Evolutionary conservation across 2,888 invertebrate genomes (phyloP), one percentile per base, ranked within the genome.

Genomic region (Pantelozetes paolii): DNA sequence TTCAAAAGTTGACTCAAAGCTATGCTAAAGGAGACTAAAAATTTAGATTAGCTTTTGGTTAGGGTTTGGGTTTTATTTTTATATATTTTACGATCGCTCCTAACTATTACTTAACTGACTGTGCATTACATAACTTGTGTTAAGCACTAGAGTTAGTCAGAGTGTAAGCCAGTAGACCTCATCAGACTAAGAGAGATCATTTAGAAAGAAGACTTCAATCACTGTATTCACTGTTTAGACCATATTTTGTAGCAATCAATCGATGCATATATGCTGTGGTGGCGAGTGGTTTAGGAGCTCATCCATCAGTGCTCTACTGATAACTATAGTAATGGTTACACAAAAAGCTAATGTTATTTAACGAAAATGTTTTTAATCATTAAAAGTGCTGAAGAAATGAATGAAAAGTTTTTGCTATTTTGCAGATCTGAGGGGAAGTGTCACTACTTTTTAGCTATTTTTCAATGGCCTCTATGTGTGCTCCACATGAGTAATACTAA

Each of bases 131-230:
- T n/a, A 48, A 48, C 15, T n/a, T 48, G 18, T 18, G 48, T 15
- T 15, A 48, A 59, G 54, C 28, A 59, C 15, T 54, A 32, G 30
- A 59, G 30, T 32, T 2, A 32, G 28, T 20, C 6, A 54, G 20
- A 26, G 23, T 30, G n/a, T 48, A 48, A 36, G 11, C 48, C 26
- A n/a, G n/a, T 40, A 67, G 40, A 67, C 67, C 67, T 67, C 67
- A 67, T 67, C 67, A 67, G 62, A 62, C 67, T 67, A 67, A 67
- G 36, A 57, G 48, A 59, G 67, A 67, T 67, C 67, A 67, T 67
- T 67, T 67, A 67, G 67, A 36, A 2, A 40, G 18, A 59, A 15
- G 28, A 13, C 11, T 32, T 6, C 15, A 59, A 59, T 59, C 30
- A 59, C 59, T 59, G 23, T 57, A 3, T 28, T 59, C 20, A 9